Base-by-base conservation (phyloP, 2,797 vertebrate species). In the Hoplostethus mediterraneus region DNA sequence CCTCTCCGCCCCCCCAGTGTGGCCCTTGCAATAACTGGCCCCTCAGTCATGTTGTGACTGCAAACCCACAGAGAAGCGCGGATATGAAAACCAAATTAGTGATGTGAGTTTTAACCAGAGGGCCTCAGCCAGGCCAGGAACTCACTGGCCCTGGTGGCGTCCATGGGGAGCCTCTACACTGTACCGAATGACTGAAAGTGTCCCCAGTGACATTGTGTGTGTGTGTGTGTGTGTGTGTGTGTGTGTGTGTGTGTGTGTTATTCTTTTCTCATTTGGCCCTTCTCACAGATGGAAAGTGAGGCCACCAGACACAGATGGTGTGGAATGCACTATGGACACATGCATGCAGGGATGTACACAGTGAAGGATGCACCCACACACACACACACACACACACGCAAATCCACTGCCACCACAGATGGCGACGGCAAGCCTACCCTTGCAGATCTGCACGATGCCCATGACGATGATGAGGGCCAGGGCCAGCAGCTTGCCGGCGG, bases 381-480 rank as follows among this genome's bases (percentile, higher is more conserved):
- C 16, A 30, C 13, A 60, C 28, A 25, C 48, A 25, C 42, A 56
- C 33, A 49, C 12, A 16, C 45, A 56, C 3, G 9, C 16, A 30
- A n/a, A n/a, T n/a, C n/a, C n/a, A n/a, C n/a, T 1, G 14, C 25
- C 21, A 67, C 48, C 40, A 54, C 55, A 71, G 28, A 77, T 3
- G 54, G 48, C 38, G 36, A 31, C 4, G 9, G 52, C 13, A 9
- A 28, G 47, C 91, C 63, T 79, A 98, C 97, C 97, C 90, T 95
- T 98, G 95, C 96, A 97, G 89, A 98, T 96, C 93, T 98, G 97
- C 44, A 97, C 96, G 2, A 97, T 17, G 54, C 97, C 97, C 96
- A 97, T 97, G 91, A 97, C 80, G 88, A 98, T 98, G 92, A 98
- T 97, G 67, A 98, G 95, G 33, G 78, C 95, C 57, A 98, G 93